Evolutionary conservation across 2,888 invertebrate genomes (phyloP).

Genomic region (Automeris io): DNA sequence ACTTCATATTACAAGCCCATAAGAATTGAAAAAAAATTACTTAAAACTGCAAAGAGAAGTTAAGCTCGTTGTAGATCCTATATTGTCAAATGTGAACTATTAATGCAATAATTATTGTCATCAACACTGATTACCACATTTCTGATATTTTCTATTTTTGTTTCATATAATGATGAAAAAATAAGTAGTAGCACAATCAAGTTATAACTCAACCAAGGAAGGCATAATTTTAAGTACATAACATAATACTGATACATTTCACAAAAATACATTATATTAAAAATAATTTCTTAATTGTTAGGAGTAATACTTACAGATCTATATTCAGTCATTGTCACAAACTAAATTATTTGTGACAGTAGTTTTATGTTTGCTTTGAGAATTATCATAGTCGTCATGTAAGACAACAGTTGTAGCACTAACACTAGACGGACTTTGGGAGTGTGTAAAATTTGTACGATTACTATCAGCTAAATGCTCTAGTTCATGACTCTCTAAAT

Average conservation of each 20-base stretch:
- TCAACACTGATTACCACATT: slow-evolving; percentile 41
- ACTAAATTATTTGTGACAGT: slow-evolving; percentile 48
- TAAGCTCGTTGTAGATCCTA: slow-evolving; percentile 59
- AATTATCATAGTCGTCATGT: slow-evolving; percentile 72
- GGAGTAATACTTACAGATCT: slow-evolving; percentile 24
- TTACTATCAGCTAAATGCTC: slow-evolving; percentile 73
- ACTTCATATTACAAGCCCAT: too few relatives aligned
- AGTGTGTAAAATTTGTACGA: slow-evolving; percentile 69
- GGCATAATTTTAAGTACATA: slow-evolving; percentile 12
- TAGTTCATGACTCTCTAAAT: slow-evolving; percentile 76
- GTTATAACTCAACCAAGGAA: slow-evolving; percentile 17
- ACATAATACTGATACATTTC: slow-evolving; percentile 43
- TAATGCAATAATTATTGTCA: slow-evolving; percentile 72
- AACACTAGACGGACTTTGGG: slow-evolving; percentile 78
- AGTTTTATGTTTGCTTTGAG: slow-evolving; percentile 40
- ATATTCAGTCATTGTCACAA: slow-evolving; percentile 67
- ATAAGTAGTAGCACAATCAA: slow-evolving; percentile 12
- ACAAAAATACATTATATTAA: slow-evolving; percentile 36
- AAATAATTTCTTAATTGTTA: slow-evolving; percentile 18
- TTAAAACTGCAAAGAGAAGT: slow-evolving; percentile 19
- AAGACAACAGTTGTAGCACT: slow-evolving; percentile 82
- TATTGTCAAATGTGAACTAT: slow-evolving; percentile 59
- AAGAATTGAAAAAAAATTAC: too few relatives aligned
- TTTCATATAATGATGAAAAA: slow-evolving; percentile 24
- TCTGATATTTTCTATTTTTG: slow-evolving; percentile 25